Evolutionary conservation across 1,140 invertebrate genomes (phyloP).

Genomic region (Pseudomyrmex gracilis): DNA sequence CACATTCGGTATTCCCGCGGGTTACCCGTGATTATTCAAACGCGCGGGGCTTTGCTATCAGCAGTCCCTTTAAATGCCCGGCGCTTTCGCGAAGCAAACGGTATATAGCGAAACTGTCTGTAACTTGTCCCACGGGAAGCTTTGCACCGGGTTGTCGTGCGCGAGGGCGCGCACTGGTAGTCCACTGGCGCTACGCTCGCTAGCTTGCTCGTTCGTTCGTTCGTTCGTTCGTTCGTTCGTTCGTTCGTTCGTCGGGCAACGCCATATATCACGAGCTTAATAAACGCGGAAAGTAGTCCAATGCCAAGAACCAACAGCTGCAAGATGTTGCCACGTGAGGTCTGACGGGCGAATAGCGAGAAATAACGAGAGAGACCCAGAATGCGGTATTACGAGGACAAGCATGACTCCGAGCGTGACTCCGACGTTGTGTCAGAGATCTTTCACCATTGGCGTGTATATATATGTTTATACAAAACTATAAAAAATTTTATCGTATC

Average conservation of each 20-base stretch:
- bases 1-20: constrained; percentile 50
- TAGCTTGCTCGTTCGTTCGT: too few relatives aligned
- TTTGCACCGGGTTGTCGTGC: constrained; percentile 43
- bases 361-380: constrained; percentile 50
- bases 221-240: too few relatives aligned
- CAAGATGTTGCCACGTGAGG: constrained; percentile 24
- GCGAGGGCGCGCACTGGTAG: constrained; percentile 12
- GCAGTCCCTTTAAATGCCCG: constrained; percentile 55
- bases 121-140: constrained; percentile 59
- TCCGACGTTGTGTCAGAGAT: constrained; percentile 57
- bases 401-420: constrained; percentile 60
- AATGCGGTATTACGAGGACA: constrained; percentile 59
- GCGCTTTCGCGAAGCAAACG: constrained; percentile 41
- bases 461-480: background rate
- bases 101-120: constrained; percentile 43
- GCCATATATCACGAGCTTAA: constrained; percentile 73
- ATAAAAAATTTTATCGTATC: background rate
- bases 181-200: constrained; percentile 38
- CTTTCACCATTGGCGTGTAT: background rate
- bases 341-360: constrained; percentile 53
- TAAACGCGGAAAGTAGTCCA: constrained; percentile 72
- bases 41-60: constrained; percentile 47
- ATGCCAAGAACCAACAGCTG: constrained; percentile 63
- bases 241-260: constrained; percentile 44
- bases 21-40: constrained; percentile 58